These are phyloP conservation scores for Chrysolina oricalcia DNA, from an alignment of 2,888 invertebrate species.

Conservation along the genomic window DNA sequence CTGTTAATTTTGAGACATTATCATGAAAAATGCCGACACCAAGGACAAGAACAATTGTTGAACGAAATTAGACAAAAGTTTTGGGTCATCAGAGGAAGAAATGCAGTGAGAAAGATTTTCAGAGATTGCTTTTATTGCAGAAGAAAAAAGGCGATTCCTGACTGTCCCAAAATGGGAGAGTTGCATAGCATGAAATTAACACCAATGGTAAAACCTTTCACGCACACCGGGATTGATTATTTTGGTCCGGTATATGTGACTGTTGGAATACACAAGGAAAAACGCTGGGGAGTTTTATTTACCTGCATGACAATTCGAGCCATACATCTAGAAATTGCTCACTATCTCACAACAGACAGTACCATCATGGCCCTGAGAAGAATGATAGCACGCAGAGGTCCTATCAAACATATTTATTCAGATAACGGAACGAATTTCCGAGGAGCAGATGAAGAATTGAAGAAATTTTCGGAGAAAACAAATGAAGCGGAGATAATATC, in stretches of 20 bases:
- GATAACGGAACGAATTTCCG: slow-evolving; percentile 30
- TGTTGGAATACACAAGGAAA: background rate
- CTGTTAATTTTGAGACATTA: background rate
- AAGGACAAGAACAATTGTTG: background rate
- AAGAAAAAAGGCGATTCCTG: slow-evolving; percentile 5
- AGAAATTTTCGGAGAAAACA: background rate
- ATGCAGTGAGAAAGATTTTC: background rate
- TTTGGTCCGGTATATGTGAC: background rate
- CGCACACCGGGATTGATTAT: no score
- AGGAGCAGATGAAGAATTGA: slow-evolving; percentile 24
- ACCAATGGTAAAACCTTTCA: no score
- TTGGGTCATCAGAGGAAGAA: background rate
- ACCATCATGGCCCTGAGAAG: slow-evolving; percentile 22
- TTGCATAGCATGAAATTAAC: slow-evolving; percentile 1
- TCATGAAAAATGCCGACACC: background rate
- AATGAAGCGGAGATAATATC: background rate
- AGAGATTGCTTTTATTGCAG: slow-evolving; percentile 7
- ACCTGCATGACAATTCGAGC: slow-evolving; percentile 26
- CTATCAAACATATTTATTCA: slow-evolving; percentile 6
- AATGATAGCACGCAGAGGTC: slow-evolving; percentile 25
- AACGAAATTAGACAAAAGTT: background rate
- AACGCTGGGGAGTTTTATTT: slow-evolving; percentile 5
- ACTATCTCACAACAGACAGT: slow-evolving; percentile 24
- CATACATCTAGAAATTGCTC: slow-evolving; percentile 29
- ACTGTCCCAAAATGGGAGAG: slow-evolving; percentile 18